Evolutionary conservation across 2,113 vertebrate species (phyloP).

Genomic region (Crotalus tigris): DNA sequence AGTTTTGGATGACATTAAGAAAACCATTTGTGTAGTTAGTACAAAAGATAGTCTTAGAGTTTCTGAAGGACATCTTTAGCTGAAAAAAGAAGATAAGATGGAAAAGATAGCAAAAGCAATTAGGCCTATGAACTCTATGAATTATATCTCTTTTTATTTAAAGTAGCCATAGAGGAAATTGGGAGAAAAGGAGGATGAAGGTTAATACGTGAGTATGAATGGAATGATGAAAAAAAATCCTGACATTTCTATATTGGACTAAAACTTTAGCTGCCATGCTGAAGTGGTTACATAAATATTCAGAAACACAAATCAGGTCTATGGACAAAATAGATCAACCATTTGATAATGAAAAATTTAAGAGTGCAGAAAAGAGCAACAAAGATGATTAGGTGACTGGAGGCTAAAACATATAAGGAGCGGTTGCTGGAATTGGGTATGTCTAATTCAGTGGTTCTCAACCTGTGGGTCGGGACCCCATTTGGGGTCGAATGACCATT

Average conservation of each 20-base stretch:
- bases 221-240: neutral
- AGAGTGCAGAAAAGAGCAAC: no score
- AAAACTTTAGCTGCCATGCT: neutral
- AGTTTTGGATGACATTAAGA: neutral
- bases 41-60: neutral
- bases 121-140: neutral
- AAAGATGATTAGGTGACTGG: no score
- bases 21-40: neutral
- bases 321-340: neutral
- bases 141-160: neutral
- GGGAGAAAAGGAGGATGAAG: neutral
- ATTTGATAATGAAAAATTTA: neutral
- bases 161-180: neutral
- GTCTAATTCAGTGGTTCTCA: no score
- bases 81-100: neutral
- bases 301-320: neutral
- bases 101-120: neutral
- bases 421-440: no score
- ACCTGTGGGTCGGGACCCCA: no score
- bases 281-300: neutral
- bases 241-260: neutral
- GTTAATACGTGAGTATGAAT: neutral
- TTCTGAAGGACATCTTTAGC: neutral
- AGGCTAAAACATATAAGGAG: no score
- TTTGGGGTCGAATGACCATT: no score